Evolutionary conservation across 2,797 vertebrate species (phyloP).

Genomic region (Microctenopoma lineatum): DNA sequence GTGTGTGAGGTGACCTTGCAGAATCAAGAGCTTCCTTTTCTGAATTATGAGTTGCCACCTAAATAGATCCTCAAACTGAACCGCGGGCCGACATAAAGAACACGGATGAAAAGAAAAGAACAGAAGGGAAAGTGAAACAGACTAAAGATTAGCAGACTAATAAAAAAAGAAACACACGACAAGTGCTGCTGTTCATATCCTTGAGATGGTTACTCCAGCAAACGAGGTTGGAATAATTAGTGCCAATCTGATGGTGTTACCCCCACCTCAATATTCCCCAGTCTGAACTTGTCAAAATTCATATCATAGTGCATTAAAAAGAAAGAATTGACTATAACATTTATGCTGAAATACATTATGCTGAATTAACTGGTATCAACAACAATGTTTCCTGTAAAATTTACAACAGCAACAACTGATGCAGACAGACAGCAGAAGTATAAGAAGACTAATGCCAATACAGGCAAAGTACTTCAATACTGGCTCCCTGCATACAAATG

Average conservation of each 20-base stretch:
- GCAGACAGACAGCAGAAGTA: not conserved
- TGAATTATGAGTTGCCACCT: conserved; percentile 5
- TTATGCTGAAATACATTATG: not conserved
- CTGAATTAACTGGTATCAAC: not conserved
- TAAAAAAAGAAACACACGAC: not conserved
- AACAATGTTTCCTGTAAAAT: not conserved
- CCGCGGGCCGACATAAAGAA: conserved; percentile 6
- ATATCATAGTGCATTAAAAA: not conserved
- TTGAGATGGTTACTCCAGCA: conserved; percentile 33
- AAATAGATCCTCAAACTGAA: conserved; percentile 3
- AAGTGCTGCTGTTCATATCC: conserved; percentile 23
- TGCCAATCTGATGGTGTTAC: conserved; percentile 32
- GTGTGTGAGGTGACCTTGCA: not conserved
- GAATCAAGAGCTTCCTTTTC: not conserved
- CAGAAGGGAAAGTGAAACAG: conserved; percentile 4
- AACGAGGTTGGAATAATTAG: conserved; percentile 31
- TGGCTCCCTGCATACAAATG: not conserved
- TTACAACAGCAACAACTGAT: not conserved
- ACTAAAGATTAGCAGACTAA: not conserved
- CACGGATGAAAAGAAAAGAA: conserved; percentile 15
- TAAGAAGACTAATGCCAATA: not conserved
- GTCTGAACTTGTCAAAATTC: conserved; percentile 40
- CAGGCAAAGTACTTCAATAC: not conserved
- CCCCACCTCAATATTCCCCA: not conserved
- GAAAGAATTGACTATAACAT: not conserved